Percentiles rank a stretch among this genome's conserved stretches.
Evolutionary conservation across 2,888 invertebrate species (phyloP).

Genomic region (Hanleya hanleyi): DNA sequence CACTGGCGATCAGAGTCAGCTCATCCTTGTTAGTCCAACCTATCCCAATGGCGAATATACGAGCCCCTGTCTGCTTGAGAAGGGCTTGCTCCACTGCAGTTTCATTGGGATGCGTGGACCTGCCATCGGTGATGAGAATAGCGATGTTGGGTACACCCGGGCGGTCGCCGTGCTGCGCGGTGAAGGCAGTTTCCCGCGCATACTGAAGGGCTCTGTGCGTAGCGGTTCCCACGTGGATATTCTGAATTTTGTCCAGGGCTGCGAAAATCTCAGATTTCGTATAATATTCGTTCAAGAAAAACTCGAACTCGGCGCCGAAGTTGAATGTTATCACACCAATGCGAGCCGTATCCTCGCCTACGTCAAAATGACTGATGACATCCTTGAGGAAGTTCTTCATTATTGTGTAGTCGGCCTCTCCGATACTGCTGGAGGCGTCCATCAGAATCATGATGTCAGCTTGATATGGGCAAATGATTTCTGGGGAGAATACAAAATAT

Average conservation of each 20-base stretch:
- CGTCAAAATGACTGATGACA: not conserved
- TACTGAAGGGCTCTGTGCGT: not conserved
- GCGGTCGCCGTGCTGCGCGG: not conserved
- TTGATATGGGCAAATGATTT: not conserved
- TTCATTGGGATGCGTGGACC: not conserved
- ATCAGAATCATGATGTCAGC: not conserved
- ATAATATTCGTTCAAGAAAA: not conserved
- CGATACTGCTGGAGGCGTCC: conserved; percentile 3
- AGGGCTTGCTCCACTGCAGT: conserved; percentile 1
- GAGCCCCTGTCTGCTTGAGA: not conserved
- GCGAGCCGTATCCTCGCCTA: not conserved
- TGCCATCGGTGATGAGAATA: not conserved
- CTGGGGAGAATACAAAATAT: too few relatives aligned
- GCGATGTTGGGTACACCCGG: not conserved
- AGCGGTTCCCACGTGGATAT: not conserved
- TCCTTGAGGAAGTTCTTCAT: not conserved
- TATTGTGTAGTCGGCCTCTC: not conserved
- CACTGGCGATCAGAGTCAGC: not conserved
- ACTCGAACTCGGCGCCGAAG: conserved; percentile 1
- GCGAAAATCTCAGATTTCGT: not conserved
- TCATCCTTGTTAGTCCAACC: not conserved
- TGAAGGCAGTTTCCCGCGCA: not conserved
- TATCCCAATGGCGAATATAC: not conserved
- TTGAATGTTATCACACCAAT: not conserved
- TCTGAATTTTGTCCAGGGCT: not conserved